Percentiles rank a stretch among this genome's conserved stretches.
These are phyloP conservation scores for Apoderus coryli DNA, from an alignment of 2,888 invertebrate genomes.

Conservation along the genomic window DNA sequence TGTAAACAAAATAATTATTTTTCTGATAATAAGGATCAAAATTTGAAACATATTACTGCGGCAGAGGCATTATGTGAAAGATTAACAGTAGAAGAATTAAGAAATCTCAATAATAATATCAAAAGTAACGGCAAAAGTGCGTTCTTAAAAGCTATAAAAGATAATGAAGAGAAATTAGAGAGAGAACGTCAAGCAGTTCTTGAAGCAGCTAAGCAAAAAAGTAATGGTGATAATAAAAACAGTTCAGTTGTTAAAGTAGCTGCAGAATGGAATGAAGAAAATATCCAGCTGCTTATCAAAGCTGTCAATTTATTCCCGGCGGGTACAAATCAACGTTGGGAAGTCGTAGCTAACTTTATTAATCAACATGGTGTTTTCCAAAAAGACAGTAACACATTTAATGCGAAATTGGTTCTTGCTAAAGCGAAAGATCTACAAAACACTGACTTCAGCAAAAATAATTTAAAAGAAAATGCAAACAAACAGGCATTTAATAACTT, in stretches of 20 bases:
- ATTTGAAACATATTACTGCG: conserved; percentile 74
- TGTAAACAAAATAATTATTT: conserved; percentile 77
- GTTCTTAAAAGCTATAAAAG: conserved; percentile 51
- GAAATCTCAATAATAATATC: conserved; percentile 58
- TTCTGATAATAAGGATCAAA: conserved; percentile 52
- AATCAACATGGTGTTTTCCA: conserved; percentile 64
- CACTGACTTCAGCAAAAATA: conserved; percentile 70
- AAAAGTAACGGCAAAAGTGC: conserved; percentile 47
- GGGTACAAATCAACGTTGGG: conserved; percentile 77
- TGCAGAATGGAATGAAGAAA: conserved; percentile 69
- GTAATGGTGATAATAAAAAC: conserved; percentile 32
- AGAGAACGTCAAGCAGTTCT: conserved; percentile 54
- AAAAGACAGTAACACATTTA: conserved; percentile 44
- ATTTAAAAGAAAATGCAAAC: conserved; percentile 76
- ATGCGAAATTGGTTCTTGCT: conserved; percentile 83
- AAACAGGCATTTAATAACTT: conserved; percentile 85
- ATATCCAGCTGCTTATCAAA: conserved; percentile 83
- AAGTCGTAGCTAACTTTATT: conserved; percentile 86
- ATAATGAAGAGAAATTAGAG: conserved; percentile 62
- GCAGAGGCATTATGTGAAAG: conserved; percentile 83
- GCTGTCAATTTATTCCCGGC: conserved; percentile 97
- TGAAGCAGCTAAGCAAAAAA: conserved; percentile 37
- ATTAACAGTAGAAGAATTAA: conserved; percentile 54
- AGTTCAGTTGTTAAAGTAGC: conserved; percentile 34
- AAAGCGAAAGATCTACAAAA: conserved; percentile 93